Evolutionary conservation across 2,113 vertebrate genomes (phyloP), one percentile per base, ranked within the genome.

Genomic region (Fregetta grallaria): DNA sequence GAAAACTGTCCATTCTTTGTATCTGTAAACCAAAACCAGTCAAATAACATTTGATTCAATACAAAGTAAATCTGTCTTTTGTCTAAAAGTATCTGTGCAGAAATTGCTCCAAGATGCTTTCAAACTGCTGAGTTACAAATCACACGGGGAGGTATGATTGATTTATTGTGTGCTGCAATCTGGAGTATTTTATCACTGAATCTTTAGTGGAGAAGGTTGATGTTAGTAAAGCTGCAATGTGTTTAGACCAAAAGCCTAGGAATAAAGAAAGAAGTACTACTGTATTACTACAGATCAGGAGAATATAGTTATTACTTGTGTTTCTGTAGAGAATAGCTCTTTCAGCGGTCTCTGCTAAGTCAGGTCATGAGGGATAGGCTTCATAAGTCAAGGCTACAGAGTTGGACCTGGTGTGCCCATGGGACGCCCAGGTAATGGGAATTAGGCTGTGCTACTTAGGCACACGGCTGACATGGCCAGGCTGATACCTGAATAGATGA

Each of bases 31-130:
- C 17, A 45, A 91, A 88, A 56, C 5, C 42, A 86, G 45, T 86
- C 68, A 94, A 87, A 50, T 86, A 73, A 50, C 0, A 2, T 94
- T 90, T 92, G 44, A 94, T 68, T 86, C 78, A 88, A 80, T 95
- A 78, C 74, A 88, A 90, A 92, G 23, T 70, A 72, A 94, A 86
- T 80, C 61, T 56, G 36, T 55, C 74, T 93, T 66, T 92, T 90
- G 58, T 87, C 86, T 95, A 45, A 88, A 96, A 92, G 72, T 86
- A 50, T 84, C 45, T 91, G 73, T 82, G 71, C 58, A 90, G 79
- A 92, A 88, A 88, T 84, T 74, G 72, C 90, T 93, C 86, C 95
- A 94, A 91, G 88, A 88, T 67, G 87, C 77, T 95, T 97, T 89
- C 76, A 87, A 70, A 88, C 42, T 85, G 79, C 83, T 63, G 90